A percentile compares a stretch with the other conserved stretches of the same genome.
phyloP scores from a whole-genome alignment of 30 jellyfish, hydroid and myxozoan genomes.

The Calvadosia cruxmelitensis region DNA sequence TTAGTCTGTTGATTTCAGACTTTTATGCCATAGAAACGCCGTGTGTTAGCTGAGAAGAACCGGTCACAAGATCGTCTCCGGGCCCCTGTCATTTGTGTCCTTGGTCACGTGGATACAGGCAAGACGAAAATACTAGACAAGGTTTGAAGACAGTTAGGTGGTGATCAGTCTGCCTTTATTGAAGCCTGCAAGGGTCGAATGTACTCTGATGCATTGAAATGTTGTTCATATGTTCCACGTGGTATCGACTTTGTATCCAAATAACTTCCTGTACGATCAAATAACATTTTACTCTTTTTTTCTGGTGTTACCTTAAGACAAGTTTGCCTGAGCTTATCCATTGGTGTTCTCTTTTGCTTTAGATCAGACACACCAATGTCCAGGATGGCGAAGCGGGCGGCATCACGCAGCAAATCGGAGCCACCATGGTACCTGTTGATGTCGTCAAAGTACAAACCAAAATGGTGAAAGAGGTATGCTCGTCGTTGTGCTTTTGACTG shows the following conservation, averaged over 20 bases:
- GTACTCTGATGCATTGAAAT: too few species aligned
- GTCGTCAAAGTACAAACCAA: slow-evolving; percentile 70
- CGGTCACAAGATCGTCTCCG: slow-evolving; percentile 52
- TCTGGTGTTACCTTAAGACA: too few species aligned
- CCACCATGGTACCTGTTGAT: slow-evolving; percentile 85
- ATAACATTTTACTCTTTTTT: too few species aligned
- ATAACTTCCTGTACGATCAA: too few species aligned
- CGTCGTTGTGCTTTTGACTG: too few species aligned
- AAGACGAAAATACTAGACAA: slow-evolving; percentile 89
- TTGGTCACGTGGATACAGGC: slow-evolving; percentile 99
- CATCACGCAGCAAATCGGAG: slow-evolving; percentile 98
- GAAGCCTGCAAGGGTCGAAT: too few species aligned
- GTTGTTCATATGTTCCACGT: too few species aligned
- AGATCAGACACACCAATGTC: slow-evolving; percentile 96
- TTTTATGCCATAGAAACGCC: slow-evolving; percentile 42
- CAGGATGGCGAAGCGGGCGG: slow-evolving; percentile 99
- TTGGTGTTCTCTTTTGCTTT: neutral
- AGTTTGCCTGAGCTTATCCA: too few species aligned
- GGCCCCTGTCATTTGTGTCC: slow-evolving; percentile 93
- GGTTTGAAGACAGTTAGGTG: too few species aligned
- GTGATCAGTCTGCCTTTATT: too few species aligned
- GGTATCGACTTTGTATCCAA: too few species aligned
- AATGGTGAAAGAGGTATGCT: slow-evolving; percentile 84
- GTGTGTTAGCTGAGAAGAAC: slow-evolving; percentile 51
- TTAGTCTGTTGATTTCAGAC: neutral